These are phyloP conservation scores for Meiosimyza decipiens DNA, from an alignment of 2,888 invertebrate species.

Conservation along the genomic window DNA sequence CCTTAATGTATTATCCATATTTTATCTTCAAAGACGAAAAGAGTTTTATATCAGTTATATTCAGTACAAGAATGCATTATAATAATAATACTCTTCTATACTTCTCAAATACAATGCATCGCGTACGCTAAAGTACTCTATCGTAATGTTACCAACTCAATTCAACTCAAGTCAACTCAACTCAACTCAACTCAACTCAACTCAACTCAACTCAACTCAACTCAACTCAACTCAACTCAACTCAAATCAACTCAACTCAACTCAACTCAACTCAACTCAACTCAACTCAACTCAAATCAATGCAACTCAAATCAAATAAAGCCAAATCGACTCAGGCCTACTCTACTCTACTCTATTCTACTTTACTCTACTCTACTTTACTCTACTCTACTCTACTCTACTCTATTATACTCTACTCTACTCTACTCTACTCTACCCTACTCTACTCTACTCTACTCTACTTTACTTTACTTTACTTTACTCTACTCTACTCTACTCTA, in stretches of 20 bases:
- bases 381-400: background rate
- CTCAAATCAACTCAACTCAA: background rate
- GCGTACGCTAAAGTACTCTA: too few relatives aligned
- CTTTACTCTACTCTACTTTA: background rate
- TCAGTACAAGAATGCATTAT: too few relatives aligned
- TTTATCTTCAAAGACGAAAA: too few relatives aligned
- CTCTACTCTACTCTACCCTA: background rate
- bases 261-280: background rate
- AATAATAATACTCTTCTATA: too few relatives aligned
- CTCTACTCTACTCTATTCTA: background rate
- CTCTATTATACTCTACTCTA: background rate
- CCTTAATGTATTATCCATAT: too few relatives aligned
- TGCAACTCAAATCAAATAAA: background rate
- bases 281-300: background rate
- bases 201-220: slow-evolving; percentile 4
- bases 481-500: background rate
- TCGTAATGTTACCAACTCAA: too few relatives aligned
- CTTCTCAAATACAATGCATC: too few relatives aligned
- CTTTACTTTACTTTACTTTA: background rate
- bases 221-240: background rate
- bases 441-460: background rate
- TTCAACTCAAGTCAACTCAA: too few relatives aligned
- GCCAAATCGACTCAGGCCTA: background rate
- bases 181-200: background rate
- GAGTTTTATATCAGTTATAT: too few relatives aligned